Conservation (phyloP, 2,888 invertebrate species). For the Elgonia sp. region DNA sequence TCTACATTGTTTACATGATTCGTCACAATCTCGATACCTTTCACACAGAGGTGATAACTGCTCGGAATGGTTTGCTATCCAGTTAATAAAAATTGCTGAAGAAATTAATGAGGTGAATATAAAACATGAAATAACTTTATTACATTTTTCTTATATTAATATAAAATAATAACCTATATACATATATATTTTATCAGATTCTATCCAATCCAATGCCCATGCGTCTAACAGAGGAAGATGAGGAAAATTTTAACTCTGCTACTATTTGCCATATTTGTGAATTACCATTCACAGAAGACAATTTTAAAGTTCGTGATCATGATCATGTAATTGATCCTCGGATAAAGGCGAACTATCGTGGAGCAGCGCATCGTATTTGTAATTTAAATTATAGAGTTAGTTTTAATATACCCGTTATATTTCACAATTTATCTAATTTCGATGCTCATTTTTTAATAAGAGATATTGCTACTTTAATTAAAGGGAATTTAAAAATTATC, state of each 20-base stretch:
- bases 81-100: not conserved
- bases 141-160: not conserved
- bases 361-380: not conserved
- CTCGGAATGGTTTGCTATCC: not conserved
- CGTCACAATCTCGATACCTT: not conserved
- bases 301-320: not conserved
- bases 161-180: not conserved
- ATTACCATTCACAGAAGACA: not conserved
- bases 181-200: constrained; percentile 25
- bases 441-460: constrained; percentile 22
- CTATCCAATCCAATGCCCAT: not conserved
- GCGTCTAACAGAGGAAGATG: not conserved
- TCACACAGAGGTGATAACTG: not conserved
- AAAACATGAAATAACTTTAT: no score
- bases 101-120: constrained; percentile 12
- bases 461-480: not conserved
- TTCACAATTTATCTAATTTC: constrained; percentile 21
- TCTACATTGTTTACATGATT: not conserved
- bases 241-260: not conserved
- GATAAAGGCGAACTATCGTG: not conserved
- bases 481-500: not conserved
- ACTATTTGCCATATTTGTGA: constrained; percentile 16
- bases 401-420: no score
- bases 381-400: not conserved
- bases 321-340: not conserved